Percentiles rank a stretch among this genome's conserved stretches.
Evolutionary conservation across 2,113 vertebrate species (phyloP).

Genomic region (Bambusicola thoracicus): DNA sequence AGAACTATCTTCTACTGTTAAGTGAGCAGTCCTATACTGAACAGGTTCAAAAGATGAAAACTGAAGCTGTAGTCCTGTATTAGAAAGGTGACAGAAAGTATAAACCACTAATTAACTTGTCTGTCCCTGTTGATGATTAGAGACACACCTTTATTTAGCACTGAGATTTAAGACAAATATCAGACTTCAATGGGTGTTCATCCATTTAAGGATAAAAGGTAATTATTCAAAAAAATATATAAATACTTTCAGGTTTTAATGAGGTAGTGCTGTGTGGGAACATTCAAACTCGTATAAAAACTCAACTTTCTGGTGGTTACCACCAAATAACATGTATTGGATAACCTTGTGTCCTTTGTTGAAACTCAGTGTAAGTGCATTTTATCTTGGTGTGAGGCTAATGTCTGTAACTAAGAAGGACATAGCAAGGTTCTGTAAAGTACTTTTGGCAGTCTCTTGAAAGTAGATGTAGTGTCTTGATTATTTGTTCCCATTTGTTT

Average conservation of each 20-base stretch:
- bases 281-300: conserved; percentile 35
- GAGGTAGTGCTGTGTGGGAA: not conserved
- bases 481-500: conserved; percentile 32
- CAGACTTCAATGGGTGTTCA: conserved; percentile 26
- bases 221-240: conserved; percentile 38
- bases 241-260: conserved; percentile 44
- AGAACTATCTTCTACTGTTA: not conserved
- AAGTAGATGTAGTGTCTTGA: conserved; percentile 3
- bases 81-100: not conserved
- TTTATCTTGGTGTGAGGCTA: conserved; percentile 52
- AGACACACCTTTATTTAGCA: conserved; percentile 19
- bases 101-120: conserved; percentile 32
- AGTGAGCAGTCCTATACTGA: not conserved
- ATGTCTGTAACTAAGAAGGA: conserved; percentile 61
- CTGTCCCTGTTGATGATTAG: conserved; percentile 24
- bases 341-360: conserved; percentile 6
- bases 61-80: not conserved
- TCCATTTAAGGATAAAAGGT: conserved; percentile 52
- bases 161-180: conserved; percentile 46
- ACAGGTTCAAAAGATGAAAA: not conserved
- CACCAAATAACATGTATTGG: conserved; percentile 40
- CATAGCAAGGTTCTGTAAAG: conserved; percentile 45
- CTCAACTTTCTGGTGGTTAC: conserved; percentile 48
- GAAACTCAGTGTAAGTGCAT: conserved; percentile 40
- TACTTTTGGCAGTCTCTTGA: conserved; percentile 35